Evolutionary conservation across 35 echinoderm and acorn worm genomes (phyloP).

Genomic region (Apostichopus japonicus): DNA sequence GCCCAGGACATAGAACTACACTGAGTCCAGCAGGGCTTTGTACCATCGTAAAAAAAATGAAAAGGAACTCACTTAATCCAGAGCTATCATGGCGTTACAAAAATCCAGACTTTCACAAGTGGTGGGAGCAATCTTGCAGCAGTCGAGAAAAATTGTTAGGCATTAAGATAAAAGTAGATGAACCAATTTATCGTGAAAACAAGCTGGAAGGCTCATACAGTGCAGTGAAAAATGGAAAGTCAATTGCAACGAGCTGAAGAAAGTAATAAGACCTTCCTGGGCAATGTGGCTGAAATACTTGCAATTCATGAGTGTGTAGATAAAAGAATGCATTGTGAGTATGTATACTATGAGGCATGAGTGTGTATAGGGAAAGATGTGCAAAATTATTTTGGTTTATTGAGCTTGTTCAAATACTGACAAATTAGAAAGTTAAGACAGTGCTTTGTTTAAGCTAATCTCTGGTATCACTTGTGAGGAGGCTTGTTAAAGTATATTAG

Average conservation of each 20-base stretch:
- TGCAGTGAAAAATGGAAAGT: neutral
- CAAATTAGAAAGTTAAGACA: no score
- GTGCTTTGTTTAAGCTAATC: no score
- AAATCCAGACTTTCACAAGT: conserved; percentile 60
- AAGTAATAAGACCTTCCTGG: neutral
- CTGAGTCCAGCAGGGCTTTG: conserved; percentile 43
- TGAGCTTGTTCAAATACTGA: no score
- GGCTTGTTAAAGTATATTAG: no score
- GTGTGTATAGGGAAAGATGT: no score
- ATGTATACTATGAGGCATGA: no score
- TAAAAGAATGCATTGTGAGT: no score
- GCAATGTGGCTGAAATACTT: no score
- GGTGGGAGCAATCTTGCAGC: conserved; percentile 48
- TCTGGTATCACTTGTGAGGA: no score
- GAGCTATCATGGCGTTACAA: conserved; percentile 57
- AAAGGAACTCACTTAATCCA: conserved; percentile 7
- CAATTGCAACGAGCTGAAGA: neutral
- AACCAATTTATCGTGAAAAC: conserved; percentile 32
- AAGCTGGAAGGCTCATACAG: conserved; percentile 12
- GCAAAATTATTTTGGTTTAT: no score
- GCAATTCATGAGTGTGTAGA: no score
- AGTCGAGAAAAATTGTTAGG: conserved; percentile 21
- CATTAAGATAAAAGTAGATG: conserved; percentile 35
- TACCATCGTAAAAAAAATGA: conserved; percentile 27
- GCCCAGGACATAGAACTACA: conserved; percentile 45